phyloP scores from a whole-genome alignment of 2,797 vertebrate species.

The Myripristis jacobus region DNA sequence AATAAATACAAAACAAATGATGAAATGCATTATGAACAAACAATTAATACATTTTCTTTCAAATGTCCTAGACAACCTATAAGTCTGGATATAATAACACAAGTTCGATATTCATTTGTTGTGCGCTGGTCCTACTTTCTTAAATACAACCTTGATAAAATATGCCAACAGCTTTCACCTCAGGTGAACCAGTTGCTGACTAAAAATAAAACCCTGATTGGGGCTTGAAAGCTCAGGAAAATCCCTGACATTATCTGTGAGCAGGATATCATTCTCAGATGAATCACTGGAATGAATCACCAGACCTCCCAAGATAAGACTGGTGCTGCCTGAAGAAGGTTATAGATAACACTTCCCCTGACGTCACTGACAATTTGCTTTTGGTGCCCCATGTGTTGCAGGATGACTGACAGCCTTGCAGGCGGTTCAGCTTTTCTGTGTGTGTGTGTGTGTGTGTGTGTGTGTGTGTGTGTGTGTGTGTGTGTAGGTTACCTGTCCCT shows the following conservation, averaged over 20 bases:
- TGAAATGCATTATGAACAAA: too few species aligned
- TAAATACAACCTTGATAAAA: too few species aligned
- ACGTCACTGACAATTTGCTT: background rate
- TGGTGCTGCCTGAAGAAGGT: background rate
- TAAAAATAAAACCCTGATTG: background rate
- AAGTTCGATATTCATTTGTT: too few species aligned
- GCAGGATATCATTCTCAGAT: background rate
- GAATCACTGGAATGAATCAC: background rate
- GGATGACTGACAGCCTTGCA: background rate
- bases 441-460: slow-evolving; percentile 8
- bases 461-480: slow-evolving; percentile 6
- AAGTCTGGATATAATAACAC: too few species aligned
- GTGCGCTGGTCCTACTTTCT: too few species aligned
- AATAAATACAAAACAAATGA: too few species aligned
- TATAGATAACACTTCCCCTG: background rate
- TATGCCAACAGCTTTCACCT: too few species aligned
- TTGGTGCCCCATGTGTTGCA: too few species aligned
- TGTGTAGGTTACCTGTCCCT: slow-evolving; percentile 82
- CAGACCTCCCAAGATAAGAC: background rate
- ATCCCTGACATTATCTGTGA: background rate
- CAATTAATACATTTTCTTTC: too few species aligned
- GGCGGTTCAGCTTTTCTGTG: background rate
- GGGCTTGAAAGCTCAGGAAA: background rate
- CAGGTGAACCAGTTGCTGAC: too few species aligned
- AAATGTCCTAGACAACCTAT: too few species aligned